Evolutionary conservation across 2,113 vertebrate genomes (phyloP).

Genomic region (Halichoeres trimaculatus): DNA sequence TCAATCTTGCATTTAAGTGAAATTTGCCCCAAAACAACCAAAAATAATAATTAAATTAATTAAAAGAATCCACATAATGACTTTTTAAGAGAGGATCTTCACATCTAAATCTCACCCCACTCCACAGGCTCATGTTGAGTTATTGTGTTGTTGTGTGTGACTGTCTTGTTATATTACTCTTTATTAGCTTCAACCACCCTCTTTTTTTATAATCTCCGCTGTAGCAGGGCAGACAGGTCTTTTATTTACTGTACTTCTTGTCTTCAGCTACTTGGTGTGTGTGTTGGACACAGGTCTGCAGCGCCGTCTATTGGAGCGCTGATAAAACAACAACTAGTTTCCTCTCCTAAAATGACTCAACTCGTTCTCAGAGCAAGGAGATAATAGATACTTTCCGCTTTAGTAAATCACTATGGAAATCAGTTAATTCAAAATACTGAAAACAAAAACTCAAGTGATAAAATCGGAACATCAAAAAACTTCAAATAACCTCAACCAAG

Average conservation of each 20-base stretch:
- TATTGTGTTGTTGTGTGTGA: neutral
- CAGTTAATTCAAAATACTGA: too few species aligned
- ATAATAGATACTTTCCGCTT: neutral
- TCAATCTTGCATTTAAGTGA: too few species aligned
- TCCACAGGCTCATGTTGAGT: too few species aligned
- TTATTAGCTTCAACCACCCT: neutral
- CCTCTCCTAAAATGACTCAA: neutral
- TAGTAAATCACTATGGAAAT: neutral
- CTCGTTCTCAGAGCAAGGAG: neutral
- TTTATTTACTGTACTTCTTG: slow-evolving; percentile 15
- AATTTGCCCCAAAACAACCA: too few species aligned
- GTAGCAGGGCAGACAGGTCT: slow-evolving; percentile 22
- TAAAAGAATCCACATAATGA: too few species aligned
- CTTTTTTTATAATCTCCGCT: neutral
- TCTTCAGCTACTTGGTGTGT: neutral
- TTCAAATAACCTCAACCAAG: too few species aligned
- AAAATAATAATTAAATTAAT: neutral
- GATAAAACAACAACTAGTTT: neutral
- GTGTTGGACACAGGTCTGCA: slow-evolving; percentile 59
- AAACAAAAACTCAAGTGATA: too few species aligned
- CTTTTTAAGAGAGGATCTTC: too few species aligned
- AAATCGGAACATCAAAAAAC: too few species aligned
- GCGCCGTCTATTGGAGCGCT: slow-evolving; percentile 72
- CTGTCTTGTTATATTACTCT: neutral
- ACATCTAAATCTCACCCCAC: neutral